phyloP scores from a whole-genome alignment of 2,888 invertebrate genomes.

The Apamea sordens region DNA sequence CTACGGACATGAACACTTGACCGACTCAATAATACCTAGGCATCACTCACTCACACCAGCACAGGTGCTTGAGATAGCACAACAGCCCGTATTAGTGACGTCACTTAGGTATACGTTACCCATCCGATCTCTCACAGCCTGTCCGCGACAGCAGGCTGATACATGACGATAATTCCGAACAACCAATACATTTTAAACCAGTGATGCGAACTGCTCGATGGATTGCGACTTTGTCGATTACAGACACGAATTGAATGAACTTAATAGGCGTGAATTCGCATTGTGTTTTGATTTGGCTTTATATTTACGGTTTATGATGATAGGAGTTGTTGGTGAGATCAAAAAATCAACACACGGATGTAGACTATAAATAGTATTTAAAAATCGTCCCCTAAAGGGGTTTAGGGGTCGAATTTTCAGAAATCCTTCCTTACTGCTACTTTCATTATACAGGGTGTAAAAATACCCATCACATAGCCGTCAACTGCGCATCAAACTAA shows the following conservation, averaged over 20 bases:
- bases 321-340: not conserved
- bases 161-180: conserved; percentile 78
- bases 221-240: conserved; percentile 83
- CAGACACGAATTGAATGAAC: conserved; percentile 77
- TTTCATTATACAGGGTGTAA: not conserved
- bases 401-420: not conserved
- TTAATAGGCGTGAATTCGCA: conserved; percentile 81
- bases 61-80: conserved; percentile 58
- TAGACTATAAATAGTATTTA: not conserved
- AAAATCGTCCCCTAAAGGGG: not conserved
- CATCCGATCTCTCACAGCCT: conserved; percentile 69
- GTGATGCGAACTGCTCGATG: conserved; percentile 76
- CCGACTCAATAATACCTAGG: conserved; percentile 1
- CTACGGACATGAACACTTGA: not conserved
- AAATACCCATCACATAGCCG: no score
- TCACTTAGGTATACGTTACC: conserved; percentile 59
- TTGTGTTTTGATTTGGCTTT: conserved; percentile 66
- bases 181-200: conserved; percentile 84
- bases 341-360: not conserved
- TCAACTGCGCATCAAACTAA: no score
- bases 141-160: conserved; percentile 75
- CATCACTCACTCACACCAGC: conserved; percentile 18
- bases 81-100: conserved; percentile 72
- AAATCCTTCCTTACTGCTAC: not conserved
- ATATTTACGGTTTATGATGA: conserved; percentile 49